Evolutionary conservation across 2,888 invertebrate species (phyloP), one percentile per base, ranked within the genome.

Genomic region (Autographa gamma): DNA sequence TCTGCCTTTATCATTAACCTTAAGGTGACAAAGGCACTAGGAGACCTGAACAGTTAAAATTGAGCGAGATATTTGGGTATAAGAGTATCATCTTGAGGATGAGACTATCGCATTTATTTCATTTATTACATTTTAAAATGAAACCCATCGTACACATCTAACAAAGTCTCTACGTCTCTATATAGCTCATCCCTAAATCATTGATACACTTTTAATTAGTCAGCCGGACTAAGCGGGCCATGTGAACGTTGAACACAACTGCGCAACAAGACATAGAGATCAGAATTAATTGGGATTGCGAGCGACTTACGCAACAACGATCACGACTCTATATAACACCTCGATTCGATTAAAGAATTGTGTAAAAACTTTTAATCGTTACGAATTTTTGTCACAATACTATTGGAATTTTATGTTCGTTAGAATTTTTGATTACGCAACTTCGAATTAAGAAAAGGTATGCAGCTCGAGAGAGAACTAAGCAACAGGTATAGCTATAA

Each of bases 281-380:
- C 70, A 73, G 59, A 70, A 76, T 82, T 81, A 81, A 82, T 80
- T 80, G 83, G 63, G 38, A 82, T 82, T 77, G 73, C 64, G 62
- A 74, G 41, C 25, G 19, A 19, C 43, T 82, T 74, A 68, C 71
- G 74, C 48, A 77, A 77, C 63, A 41, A 14, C 76, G 76, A 66
- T 76, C 66, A 76, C 70, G 43, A 74, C 64, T 74, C 68, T 64
- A 77, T 71, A 68, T 82, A 31, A 16, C 66, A 76, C 63, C 73
- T 80, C 63, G 64, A 72, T 70, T 69, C 58, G 63, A 66, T 77
- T 69, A 58, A 66, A 66, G 52, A 68, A 70, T 76, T 66, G 67
- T 71, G 68, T 69, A 61, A 56, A n/a, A 60, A 69, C 48, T 68
- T 13, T 64, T 60, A 60, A 70, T 72, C 60, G 48, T 77, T 68